These are phyloP conservation scores for Gorsachius goisagi DNA, from an alignment of 2,113 vertebrate species.

Conservation along the genomic window DNA sequence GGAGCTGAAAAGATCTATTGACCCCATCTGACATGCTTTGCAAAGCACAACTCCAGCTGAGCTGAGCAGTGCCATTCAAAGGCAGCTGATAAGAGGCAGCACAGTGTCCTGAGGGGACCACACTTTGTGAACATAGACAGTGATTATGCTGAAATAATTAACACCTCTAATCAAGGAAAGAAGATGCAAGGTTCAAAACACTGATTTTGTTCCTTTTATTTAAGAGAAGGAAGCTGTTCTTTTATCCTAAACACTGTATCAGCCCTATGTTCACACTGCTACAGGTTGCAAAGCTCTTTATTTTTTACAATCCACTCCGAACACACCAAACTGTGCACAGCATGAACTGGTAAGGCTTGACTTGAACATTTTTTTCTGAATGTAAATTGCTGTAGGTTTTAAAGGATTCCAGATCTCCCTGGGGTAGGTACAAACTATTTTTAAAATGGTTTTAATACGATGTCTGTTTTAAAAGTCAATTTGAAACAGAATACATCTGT, in stretches of 20 bases:
- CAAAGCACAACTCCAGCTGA: neutral
- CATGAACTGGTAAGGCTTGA: slow-evolving; percentile 34
- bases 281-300: neutral
- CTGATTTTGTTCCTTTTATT: slow-evolving; percentile 8
- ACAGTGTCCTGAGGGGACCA: neutral
- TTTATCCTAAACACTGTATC: slow-evolving; percentile 22
- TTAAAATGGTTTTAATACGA: slow-evolving; percentile 30
- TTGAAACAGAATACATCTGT: neutral
- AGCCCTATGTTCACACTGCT: neutral
- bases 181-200: slow-evolving; percentile 2
- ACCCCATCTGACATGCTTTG: slow-evolving; percentile 6
- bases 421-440: slow-evolving; percentile 21
- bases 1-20: slow-evolving; percentile 5
- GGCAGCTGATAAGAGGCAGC: neutral
- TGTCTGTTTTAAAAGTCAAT: slow-evolving; percentile 17
- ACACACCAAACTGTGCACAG: slow-evolving; percentile 12
- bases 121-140: neutral
- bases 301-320: neutral
- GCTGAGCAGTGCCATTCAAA: neutral
- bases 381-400: slow-evolving; percentile 44
- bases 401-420: slow-evolving; percentile 43
- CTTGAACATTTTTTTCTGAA: slow-evolving; percentile 24
- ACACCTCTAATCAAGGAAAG: slow-evolving; percentile 25
- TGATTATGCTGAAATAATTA: slow-evolving; percentile 45
- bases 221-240: neutral